These are phyloP conservation scores for Cebidichthys violaceus DNA, from an alignment of 2,113 vertebrate genomes.

Conservation along the genomic window DNA sequence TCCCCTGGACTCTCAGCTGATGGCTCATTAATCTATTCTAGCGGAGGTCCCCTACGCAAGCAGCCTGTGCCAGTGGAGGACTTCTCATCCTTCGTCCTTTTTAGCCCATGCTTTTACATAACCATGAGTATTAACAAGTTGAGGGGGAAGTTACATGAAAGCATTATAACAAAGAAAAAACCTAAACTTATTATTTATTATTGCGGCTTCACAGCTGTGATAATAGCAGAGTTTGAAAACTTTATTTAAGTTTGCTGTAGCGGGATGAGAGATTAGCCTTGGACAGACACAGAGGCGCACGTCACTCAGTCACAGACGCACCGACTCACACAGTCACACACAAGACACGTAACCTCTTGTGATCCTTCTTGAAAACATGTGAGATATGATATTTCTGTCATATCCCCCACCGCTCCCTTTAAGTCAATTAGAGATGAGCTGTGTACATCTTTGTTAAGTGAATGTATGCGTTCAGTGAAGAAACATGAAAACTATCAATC, in stretches of 20 bases:
- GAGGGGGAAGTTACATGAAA: constrained; percentile 14
- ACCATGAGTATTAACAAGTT: constrained; percentile 33
- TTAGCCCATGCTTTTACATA: constrained; percentile 43
- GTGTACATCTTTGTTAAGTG: not conserved
- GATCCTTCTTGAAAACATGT: not conserved
- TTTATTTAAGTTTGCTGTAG: not conserved
- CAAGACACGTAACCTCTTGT: not conserved
- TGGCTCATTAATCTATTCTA: constrained; percentile 81
- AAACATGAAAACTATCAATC: constrained; percentile 27
- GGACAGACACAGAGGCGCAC: not conserved
- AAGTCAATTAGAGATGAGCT: not conserved
- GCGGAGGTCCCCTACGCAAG: constrained; percentile 71
- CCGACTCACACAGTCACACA: not conserved
- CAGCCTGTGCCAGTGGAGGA: constrained; percentile 69
- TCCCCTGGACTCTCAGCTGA: constrained; percentile 76
- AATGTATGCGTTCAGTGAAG: constrained; percentile 6
- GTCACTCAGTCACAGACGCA: not conserved
- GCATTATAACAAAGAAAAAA: not conserved
- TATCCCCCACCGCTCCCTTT: not conserved
- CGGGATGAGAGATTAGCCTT: not conserved
- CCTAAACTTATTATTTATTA: not conserved
- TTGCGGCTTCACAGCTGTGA: not conserved
- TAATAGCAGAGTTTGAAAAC: not conserved
- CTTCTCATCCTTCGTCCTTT: constrained; percentile 60
- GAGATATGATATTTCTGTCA: not conserved